These are phyloP conservation scores for Thymelicus lineola DNA, from an alignment of 2,888 invertebrate genomes.

Conservation along the genomic window DNA sequence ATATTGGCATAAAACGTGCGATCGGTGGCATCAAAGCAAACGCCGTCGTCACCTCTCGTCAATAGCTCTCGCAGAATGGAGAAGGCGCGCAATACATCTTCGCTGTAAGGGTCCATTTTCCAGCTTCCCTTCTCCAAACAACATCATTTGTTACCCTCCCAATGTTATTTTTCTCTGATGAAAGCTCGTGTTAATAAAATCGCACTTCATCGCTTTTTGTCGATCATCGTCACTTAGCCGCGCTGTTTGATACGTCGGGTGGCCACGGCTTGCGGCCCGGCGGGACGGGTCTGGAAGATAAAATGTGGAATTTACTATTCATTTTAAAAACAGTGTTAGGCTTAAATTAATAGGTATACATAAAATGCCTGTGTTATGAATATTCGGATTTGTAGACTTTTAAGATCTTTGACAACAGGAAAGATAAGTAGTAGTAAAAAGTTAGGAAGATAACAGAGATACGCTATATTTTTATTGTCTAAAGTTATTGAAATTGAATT, in stretches of 20 bases:
- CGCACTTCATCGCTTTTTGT: constrained; percentile 83
- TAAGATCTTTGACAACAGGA: too few species aligned
- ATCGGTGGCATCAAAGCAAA: constrained; percentile 43
- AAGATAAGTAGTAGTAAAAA: too few species aligned
- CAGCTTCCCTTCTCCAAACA: constrained; percentile 69
- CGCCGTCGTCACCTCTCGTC: constrained; percentile 65
- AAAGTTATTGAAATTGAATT: too few species aligned
- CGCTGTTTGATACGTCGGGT: constrained; percentile 54
- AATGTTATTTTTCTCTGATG: constrained; percentile 78
- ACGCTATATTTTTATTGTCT: not conserved
- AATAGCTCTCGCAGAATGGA: constrained; percentile 52
- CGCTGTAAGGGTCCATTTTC: constrained; percentile 56
- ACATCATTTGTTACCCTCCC: constrained; percentile 83
- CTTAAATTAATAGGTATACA: not conserved
- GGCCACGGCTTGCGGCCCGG: constrained; percentile 42
- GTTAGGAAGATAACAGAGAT: not conserved
- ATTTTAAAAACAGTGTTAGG: not conserved
- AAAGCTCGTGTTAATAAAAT: constrained; percentile 82
- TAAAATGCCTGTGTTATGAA: too few species aligned
- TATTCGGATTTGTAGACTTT: too few species aligned
- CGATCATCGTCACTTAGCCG: constrained; percentile 84
- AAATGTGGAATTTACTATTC: not conserved
- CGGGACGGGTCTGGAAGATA: constrained; percentile 6
- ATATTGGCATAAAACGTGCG: constrained; percentile 39
- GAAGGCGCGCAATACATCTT: constrained; percentile 55